Evolutionary conservation across 2,888 invertebrate species (phyloP), one percentile per base, ranked within the genome.

Genomic region (Malachius bipustulatus): DNA sequence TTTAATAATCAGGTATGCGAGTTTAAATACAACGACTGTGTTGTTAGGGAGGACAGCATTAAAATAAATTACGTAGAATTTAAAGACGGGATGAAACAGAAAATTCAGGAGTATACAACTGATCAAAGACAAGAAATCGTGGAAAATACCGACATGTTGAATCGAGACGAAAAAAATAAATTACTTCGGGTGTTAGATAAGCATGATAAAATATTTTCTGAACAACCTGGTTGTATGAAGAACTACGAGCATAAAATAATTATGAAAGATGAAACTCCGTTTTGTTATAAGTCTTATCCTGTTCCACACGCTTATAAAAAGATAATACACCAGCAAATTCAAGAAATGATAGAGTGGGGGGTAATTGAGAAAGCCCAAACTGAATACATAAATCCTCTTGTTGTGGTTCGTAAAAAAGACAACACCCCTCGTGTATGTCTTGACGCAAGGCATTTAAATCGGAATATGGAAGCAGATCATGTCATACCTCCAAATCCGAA

Each of bases 401-500:
- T 14, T 4, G 14, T 15, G 12, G 31, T 31, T 8, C 12, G 4
- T 8, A 31, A 31, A 14, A 31, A 31, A 14, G 31, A 31, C 14
- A 31, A 31, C 12, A 14, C 31, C 6, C 8, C 14, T 13, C 11
- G 31, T 6, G 10, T 31, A 8, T 31, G 31, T 14, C 14, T 31
- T 4, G 31, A 31, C 10, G 31, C 31, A 9, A 10, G 31, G 8
- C 14, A 8, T 14, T 31, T 31, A 14, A 31, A 31, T n/a, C n/a
- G 6, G 6, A 6, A n/a, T 8, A 19, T 19, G 24, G 24, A 6
- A 19, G n/a, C 6, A n/a, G 31, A 31, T 31, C 14, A 6, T 10
- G 10, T 31, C 8, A 12, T 31, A 14, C 31, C 31, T 4, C 31
- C 31, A 11, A 31, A 31, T 10, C 31, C 31, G 12, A 31, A 31